Evolutionary conservation across 2,888 invertebrate genomes (phyloP), one percentile per base, ranked within the genome.

Genomic region (Meteorus colon): DNA sequence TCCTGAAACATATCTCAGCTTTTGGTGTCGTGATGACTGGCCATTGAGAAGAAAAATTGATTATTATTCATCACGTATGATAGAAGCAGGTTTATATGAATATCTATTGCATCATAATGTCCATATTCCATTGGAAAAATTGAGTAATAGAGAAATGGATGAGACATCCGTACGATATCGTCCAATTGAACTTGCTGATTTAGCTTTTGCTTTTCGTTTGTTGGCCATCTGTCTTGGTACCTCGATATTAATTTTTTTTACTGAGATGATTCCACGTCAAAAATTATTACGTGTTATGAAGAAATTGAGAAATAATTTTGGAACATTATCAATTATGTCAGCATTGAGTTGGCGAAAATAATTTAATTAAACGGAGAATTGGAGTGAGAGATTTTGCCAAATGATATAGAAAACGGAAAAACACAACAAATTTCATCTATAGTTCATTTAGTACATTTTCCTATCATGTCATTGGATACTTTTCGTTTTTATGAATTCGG

Each of bases 221-320:
- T 12, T 19, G 2, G 31, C 29, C 3, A 16, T 27, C 29, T 4
- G 31, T 48, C 5, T 68, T 27, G 14, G 14, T 19, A 10, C 14
- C 2, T 48, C 48, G 14, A 4, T 2, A 1, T 8, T 68, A 16
- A n/a, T 29, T 29, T 68, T 68, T n/a, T 24, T 68, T 10, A 0
- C 48, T 27, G 68, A 68, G n/a, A 68, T 68, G 55, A 34, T 34
- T 34, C 34, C 34, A 34, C 34, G 34, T 34, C 34, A 34, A 34
- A 34, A 34, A 34, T 34, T 34, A 34, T 34, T 8, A 34, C 34
- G 34, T 34, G 34, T 34, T 8, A 8, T 4, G 34, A 34, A 34
- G 8, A 34, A 8, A 34, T 1, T 34, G 2, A 34, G 8, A 34
- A 6, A 68, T 31, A 48, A 80, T 91, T 92, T 34, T 34, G 34